A percentile compares a stretch with the other conserved stretches of the same genome.
phyloP scores from a whole-genome alignment of 2,113 vertebrate genomes.

The Poeciliopsis occidentalis region DNA sequence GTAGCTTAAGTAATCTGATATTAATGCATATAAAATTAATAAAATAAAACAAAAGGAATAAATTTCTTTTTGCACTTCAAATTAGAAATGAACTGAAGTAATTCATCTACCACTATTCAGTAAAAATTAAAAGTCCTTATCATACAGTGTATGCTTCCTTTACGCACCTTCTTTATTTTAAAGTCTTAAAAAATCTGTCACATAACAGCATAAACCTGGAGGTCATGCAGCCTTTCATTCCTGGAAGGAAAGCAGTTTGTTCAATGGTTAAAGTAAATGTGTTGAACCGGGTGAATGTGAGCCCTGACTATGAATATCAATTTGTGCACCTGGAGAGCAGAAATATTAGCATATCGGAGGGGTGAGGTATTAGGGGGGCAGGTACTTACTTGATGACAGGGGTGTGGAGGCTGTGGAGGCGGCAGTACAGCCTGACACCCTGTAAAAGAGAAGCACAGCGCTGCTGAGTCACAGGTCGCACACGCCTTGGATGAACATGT shows the following conservation, averaged over 20 bases:
- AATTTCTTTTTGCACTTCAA: neutral
- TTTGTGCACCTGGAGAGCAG: constrained; percentile 56
- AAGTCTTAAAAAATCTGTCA: constrained; percentile 11
- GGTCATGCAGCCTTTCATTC: constrained; percentile 24
- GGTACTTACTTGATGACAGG: constrained; percentile 96
- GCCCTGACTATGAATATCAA: constrained; percentile 62
- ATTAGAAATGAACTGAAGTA: neutral
- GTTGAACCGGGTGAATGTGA: constrained; percentile 32
- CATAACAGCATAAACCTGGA: constrained; percentile 10
- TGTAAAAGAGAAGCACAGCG: constrained; percentile 69
- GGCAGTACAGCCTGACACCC: constrained; percentile 97
- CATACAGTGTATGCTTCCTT: constrained; percentile 14
- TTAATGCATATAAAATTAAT: neutral
- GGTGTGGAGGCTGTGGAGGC: constrained; percentile 92
- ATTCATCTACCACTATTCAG: neutral
- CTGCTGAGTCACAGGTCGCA: constrained; percentile 53
- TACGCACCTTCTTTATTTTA: constrained; percentile 26
- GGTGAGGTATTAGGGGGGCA: constrained; percentile 13
- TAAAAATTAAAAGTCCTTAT: constrained; percentile 22
- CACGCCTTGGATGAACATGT: constrained; percentile 63
- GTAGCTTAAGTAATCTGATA: neutral
- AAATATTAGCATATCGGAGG: constrained; percentile 25
- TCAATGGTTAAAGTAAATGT: constrained; percentile 26
- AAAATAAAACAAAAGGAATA: constrained; percentile 9
- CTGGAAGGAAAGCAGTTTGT: constrained; percentile 36